Percentiles rank a stretch among this genome's conserved stretches.
Evolutionary conservation across 2,888 invertebrate species (phyloP).

Genomic region (Anthrax anthrax): DNA sequence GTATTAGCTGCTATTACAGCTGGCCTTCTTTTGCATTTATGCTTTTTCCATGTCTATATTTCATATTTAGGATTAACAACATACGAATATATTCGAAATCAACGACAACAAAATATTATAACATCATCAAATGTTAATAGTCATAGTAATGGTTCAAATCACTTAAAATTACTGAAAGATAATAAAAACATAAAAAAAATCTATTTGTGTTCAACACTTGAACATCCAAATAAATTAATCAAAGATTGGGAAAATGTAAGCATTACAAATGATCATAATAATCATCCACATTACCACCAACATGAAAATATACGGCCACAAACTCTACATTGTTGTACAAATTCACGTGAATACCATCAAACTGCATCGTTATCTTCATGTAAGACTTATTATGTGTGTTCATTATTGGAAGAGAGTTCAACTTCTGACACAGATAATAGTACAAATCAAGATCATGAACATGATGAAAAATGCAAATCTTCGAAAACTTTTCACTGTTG

Average conservation of each 20-base stretch:
- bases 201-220: slow-evolving; percentile 32
- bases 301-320: slow-evolving; percentile 22
- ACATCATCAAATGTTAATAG: slow-evolving; percentile 10
- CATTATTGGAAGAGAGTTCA: slow-evolving; percentile 38
- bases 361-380: slow-evolving; percentile 20
- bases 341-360: slow-evolving; percentile 29
- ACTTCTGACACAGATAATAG: slow-evolving; percentile 15
- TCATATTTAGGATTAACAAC: slow-evolving; percentile 72
- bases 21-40: slow-evolving; percentile 64
- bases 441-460: slow-evolving; percentile 20
- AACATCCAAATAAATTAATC: slow-evolving; percentile 28
- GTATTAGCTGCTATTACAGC: slow-evolving; percentile 60
- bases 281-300: slow-evolving; percentile 11
- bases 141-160: neutral
- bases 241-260: slow-evolving; percentile 5
- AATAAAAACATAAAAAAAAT: slow-evolving; percentile 20
- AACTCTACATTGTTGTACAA: slow-evolving; percentile 35
- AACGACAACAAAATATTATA: slow-evolving; percentile 30
- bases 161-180: neutral
- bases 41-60: slow-evolving; percentile 80
- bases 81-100: slow-evolving; percentile 65
- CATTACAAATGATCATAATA: slow-evolving; percentile 5
- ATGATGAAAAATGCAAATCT: slow-evolving; percentile 11
- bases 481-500: slow-evolving; percentile 33
- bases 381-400: slow-evolving; percentile 36